Base-by-base conservation (phyloP, 2,113 vertebrate species). In the Thalassoma bifasciatum region DNA sequence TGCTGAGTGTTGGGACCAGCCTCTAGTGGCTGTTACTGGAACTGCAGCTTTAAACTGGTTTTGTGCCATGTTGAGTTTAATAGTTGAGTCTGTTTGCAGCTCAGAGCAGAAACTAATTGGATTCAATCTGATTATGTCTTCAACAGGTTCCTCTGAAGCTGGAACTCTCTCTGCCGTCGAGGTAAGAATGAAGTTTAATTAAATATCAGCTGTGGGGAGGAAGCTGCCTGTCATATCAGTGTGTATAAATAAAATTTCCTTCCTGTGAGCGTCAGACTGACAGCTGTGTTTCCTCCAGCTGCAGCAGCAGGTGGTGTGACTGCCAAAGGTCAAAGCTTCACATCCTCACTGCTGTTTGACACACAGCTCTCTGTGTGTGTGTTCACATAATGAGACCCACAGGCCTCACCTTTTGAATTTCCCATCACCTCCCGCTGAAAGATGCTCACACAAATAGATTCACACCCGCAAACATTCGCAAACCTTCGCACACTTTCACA, bases 281-380 rank as follows among this genome's bases (percentile, higher is more conserved):
- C 46, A 64, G 53, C 46, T 47, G 37, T 7, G 5, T 52, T 34
- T 61, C n/a, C 24, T 58, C 8, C 54, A 68, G 51, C 69, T 52
- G 8, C 60, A 64, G 51, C 69, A 66, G 71, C 70, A 75, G 75
- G 72, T 74, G 81, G 64, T 74, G 73, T 46, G 30, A 53, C 40
- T 51, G 34, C 10, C 49, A 64, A 72, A 79, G 75, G 81, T 79
- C 75, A 73, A 23, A 61, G 56, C 46, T 71, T 67, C 81, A 79
- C 56, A 40, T 62, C 53, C 50, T 22, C 24, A 21, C 23, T 53
- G 42, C 42, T 72, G 58, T 69, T 77, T 64, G 73, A 65, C 46
- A 72, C 57, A 36, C 40, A 57, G 17, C 51, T 65, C 47, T 9
- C 5, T 14, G 10, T 37, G n/a, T 61, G 61, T 80, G 44, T 46